Evolutionary conservation across 2,888 invertebrate species (phyloP).

Genomic region (Sicus ferrugineus): DNA sequence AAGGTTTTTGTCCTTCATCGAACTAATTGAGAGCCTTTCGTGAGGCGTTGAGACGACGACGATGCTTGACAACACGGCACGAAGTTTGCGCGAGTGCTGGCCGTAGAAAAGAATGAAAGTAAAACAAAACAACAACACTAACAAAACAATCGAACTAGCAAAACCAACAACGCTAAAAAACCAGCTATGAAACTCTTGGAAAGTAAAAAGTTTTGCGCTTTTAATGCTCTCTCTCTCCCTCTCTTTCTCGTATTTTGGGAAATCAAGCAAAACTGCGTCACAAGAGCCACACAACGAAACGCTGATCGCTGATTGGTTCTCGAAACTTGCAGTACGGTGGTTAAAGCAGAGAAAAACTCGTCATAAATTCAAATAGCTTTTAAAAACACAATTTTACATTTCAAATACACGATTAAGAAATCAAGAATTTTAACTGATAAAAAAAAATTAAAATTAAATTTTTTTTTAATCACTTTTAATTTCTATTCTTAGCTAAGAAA

Average conservation of each 20-base stretch:
- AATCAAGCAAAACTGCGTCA: slow-evolving; percentile 29
- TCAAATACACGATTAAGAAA: no score
- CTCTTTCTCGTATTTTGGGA: slow-evolving; percentile 34
- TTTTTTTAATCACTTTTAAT: no score
- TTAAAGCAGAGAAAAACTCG: not conserved
- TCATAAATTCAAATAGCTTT: no score
- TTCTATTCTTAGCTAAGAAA: no score
- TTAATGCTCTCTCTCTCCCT: slow-evolving; percentile 21
- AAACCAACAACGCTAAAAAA: not conserved
- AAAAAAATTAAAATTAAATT: no score
- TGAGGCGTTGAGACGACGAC: slow-evolving; percentile 29
- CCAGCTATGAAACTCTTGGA: not conserved
- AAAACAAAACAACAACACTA: not conserved
- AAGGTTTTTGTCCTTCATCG: slow-evolving; percentile 37
- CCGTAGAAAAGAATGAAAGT: not conserved
- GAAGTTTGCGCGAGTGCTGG: slow-evolving; percentile 24
- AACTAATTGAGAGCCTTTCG: slow-evolving; percentile 55
- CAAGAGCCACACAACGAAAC: slow-evolving; percentile 8
- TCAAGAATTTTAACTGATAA: no score
- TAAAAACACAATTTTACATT: no score
- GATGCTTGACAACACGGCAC: slow-evolving; percentile 1
- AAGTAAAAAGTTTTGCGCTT: slow-evolving; percentile 34
- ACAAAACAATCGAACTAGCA: not conserved
- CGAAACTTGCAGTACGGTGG: not conserved
- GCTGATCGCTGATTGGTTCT: not conserved